These are phyloP conservation scores for Drosophila mimica DNA, from an alignment of 2,888 invertebrate species.

Conservation along the genomic window DNA sequence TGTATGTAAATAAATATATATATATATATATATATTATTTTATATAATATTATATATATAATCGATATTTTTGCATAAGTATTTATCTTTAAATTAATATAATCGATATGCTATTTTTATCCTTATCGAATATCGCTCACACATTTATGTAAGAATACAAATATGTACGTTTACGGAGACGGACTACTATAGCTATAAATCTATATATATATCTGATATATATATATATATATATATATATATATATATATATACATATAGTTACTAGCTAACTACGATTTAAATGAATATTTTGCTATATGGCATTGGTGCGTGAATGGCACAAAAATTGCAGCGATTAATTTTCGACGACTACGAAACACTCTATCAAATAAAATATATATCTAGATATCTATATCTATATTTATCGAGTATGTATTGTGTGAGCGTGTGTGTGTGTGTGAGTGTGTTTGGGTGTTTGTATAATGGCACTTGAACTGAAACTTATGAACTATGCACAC, in stretches of 20 bases:
- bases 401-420: conserved; percentile 11
- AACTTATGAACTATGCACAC: conserved; percentile 60
- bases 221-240: not conserved
- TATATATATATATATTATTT: not conserved
- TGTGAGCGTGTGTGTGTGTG: conserved; percentile 14
- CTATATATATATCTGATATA: not conserved
- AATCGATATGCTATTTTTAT: not conserved
- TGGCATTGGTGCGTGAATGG: conserved; percentile 75
- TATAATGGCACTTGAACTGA: conserved; percentile 76
- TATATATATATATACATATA: conserved; percentile 9
- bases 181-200: not conserved
- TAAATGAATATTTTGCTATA: conserved; percentile 64
- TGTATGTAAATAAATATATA: not conserved
- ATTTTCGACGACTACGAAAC: conserved; percentile 39
- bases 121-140: not conserved
- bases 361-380: conserved; percentile 31
- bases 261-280: conserved; percentile 40
- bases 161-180: not conserved
- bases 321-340: conserved; percentile 60
- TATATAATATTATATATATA: not conserved
- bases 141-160: not conserved
- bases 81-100: not conserved
- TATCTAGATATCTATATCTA: conserved; percentile 8
- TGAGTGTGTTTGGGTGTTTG: conserved; percentile 20
- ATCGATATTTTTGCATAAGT: not conserved